Evolutionary conservation across 2,888 invertebrate species (phyloP).

Genomic region (Silvanus unidentatus): DNA sequence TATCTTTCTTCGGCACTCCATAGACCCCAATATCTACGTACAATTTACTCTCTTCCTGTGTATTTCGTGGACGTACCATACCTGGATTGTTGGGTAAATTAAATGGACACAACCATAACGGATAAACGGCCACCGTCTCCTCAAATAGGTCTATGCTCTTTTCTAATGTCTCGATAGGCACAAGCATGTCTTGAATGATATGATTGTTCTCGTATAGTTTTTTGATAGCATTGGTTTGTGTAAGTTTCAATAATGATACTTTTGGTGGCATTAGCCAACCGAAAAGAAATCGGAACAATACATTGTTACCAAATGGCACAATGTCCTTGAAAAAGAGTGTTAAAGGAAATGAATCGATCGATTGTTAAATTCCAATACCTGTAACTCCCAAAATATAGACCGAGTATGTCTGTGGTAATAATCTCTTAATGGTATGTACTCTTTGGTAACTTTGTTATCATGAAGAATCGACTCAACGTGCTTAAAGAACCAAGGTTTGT

Average conservation of each 20-base stretch:
- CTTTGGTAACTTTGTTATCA: conserved; percentile 44
- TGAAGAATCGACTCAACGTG: conserved; percentile 59
- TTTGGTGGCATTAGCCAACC: conserved; percentile 84
- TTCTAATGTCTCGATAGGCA: conserved; percentile 60
- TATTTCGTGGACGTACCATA: conserved; percentile 55
- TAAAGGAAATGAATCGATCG: too few relatives aligned
- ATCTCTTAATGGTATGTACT: conserved; percentile 73
- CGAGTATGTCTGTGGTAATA: conserved; percentile 79
- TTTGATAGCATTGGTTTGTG: conserved; percentile 64
- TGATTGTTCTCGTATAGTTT: conserved; percentile 71
- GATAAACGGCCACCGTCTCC: conserved; percentile 61
- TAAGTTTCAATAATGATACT: conserved; percentile 71
- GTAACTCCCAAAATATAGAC: conserved; percentile 78
- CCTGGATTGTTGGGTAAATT: conserved; percentile 64
- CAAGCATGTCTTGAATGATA: conserved; percentile 75
- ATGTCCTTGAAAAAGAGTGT: conserved; percentile 61
- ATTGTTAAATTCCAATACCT: too few relatives aligned
- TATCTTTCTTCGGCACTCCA: conserved; percentile 61
- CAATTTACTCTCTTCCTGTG: conserved; percentile 41
- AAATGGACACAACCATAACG: conserved; percentile 80
- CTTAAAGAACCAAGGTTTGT: conserved; percentile 79
- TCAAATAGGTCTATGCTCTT: conserved; percentile 61
- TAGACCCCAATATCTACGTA: conserved; percentile 80
- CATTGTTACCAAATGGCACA: conserved; percentile 74
- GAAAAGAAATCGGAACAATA: conserved; percentile 63